Percentiles rank a stretch among this genome's conserved stretches.
phyloP scores from a whole-genome alignment of 2,113 vertebrate genomes.

The Oriolus oriolus region DNA sequence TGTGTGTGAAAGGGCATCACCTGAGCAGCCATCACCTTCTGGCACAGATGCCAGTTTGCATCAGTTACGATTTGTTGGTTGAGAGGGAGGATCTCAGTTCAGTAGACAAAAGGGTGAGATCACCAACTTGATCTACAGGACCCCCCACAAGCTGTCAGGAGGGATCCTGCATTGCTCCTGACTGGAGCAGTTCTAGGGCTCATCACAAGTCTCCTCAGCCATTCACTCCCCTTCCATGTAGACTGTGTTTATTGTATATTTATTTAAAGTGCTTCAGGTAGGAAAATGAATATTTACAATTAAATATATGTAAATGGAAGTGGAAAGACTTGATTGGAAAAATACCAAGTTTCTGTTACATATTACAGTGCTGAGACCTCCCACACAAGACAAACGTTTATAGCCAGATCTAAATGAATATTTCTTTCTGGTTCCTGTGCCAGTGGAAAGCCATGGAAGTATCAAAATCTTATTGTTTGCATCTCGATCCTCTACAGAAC shows the following conservation, averaged over 20 bases:
- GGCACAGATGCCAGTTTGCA: not conserved
- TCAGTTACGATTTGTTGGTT: not conserved
- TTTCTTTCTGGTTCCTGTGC: slow-evolving; percentile 43
- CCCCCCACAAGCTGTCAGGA: not conserved
- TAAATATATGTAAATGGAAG: slow-evolving; percentile 64
- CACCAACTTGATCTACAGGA: fast-evolving
- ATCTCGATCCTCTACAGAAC: not conserved
- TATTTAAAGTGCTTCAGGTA: slow-evolving; percentile 38
- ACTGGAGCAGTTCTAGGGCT: not conserved
- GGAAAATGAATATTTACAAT: slow-evolving; percentile 60
- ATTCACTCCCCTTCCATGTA: not conserved
- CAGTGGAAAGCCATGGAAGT: slow-evolving; percentile 9
- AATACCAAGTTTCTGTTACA: slow-evolving; percentile 68
- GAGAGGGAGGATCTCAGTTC: not conserved
- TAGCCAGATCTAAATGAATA: slow-evolving; percentile 31
- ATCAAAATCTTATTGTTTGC: slow-evolving; percentile 15
- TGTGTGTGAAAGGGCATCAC: not conserved
- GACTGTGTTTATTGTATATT: not conserved
- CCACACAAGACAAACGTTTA: slow-evolving; percentile 61
- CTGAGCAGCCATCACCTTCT: not conserved
- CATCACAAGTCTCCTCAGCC: not conserved
- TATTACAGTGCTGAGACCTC: slow-evolving; percentile 58
- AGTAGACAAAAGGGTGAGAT: not conserved
- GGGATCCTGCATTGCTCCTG: not conserved
- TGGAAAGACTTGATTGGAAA: slow-evolving; percentile 65